Evolutionary conservation across 2,888 invertebrate species (phyloP), one percentile per base, ranked within the genome.

Genomic region (Drymonia ruficornis): DNA sequence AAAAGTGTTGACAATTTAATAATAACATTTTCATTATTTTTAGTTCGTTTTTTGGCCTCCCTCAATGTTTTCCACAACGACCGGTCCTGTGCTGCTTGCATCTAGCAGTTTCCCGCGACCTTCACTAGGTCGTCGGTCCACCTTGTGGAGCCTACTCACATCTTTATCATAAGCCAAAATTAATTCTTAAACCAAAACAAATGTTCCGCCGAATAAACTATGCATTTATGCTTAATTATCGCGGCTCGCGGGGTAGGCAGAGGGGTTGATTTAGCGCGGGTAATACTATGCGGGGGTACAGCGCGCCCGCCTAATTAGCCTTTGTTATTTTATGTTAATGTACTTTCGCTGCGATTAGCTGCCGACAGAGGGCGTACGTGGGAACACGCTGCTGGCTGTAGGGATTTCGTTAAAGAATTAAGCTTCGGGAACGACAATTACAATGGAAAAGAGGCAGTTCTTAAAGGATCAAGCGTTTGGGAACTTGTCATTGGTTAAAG

Each of bases 281-380:
- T 84, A 84, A 84, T 81, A 70, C 74, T 82, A 87, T 84, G 86
- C 85, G 71, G 68, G 72, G 72, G 62, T 65, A 65, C 63, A 61
- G 63, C 59, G 67, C 70, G 70, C 68, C 73, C 65, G 74, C 76
- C 81, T 90, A 89, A 91, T 92, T 91, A 91, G 81, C 79, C 81
- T 85, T 83, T 91, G 91, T 91, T 91, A 89, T 90, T 91, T 83
- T 91, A 91, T 91, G 91, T 83, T 90, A 91, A 91, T 91, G 85
- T 83, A 86, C 72, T 81, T 85, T 82, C 78, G 73, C 76, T 78
- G 71, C 34, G 47, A 47, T 47, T 47, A 47, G 47, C 47, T 18
- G 34, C 45, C 45, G 45, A 28, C 45, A 28, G 45, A 15, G 28
- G 8, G 18, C 18, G 28, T 7, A 19, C 45, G 45, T 45, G 45